phyloP scores from a whole-genome alignment of 30 jellyfish, hydroid and myxozoan genomes.

The Pseudorhiza aurosa region DNA sequence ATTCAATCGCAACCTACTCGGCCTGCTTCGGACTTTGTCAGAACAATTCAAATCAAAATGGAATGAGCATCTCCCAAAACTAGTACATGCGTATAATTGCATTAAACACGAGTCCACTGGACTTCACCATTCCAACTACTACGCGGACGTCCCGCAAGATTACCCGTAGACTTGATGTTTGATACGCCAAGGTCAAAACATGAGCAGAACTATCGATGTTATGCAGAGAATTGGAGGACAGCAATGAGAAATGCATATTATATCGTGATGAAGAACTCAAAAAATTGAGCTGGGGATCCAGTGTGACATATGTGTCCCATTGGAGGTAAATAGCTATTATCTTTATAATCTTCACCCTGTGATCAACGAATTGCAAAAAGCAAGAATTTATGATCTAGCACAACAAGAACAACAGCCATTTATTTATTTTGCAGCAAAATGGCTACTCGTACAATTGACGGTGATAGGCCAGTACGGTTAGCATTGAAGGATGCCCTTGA shows the following conservation, averaged over 20 bases:
- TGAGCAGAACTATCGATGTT: slow-evolving; percentile 1
- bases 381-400: no score
- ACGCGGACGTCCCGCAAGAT: slow-evolving; percentile 30
- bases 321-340: no score
- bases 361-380: no score
- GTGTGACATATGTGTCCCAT: no score
- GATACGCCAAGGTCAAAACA: neutral
- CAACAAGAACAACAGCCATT: no score
- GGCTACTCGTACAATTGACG: neutral
- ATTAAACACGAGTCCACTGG: slow-evolving; percentile 4
- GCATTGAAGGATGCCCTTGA: neutral
- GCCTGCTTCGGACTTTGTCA: slow-evolving; percentile 12
- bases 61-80: neutral
- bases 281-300: no score
- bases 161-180: slow-evolving; percentile 39
- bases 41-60: slow-evolving; percentile 27
- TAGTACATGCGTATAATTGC: slow-evolving; percentile 18
- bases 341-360: no score
- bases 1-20: slow-evolving; percentile 18
- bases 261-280: slow-evolving; percentile 14
- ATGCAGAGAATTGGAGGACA: slow-evolving; percentile 26
- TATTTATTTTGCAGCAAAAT: neutral
- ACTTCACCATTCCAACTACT: slow-evolving; percentile 21
- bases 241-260: slow-evolving; percentile 47
- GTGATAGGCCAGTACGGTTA: no score